A percentile compares a stretch with the other conserved stretches of the same genome.
phyloP scores from a whole-genome alignment of 2,888 invertebrate species.

The Hybos culiciformis region DNA sequence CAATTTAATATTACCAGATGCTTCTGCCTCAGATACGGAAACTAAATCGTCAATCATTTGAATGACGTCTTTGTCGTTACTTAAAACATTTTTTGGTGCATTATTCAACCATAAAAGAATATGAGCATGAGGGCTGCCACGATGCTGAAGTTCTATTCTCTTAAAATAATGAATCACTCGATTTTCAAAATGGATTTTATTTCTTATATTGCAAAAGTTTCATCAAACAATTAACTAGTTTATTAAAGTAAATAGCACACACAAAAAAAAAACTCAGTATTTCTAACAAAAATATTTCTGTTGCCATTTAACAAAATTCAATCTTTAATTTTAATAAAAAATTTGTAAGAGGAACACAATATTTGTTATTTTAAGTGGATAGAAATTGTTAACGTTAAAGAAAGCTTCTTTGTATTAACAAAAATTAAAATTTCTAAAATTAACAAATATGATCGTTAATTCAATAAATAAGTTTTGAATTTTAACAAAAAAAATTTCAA shows the following conservation, averaged over 20 bases:
- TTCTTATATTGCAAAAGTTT: constrained; percentile 7
- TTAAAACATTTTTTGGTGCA: constrained; percentile 17
- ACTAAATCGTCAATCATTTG: neutral
- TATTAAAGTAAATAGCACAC: constrained; percentile 18
- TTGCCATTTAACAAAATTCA: too few species aligned
- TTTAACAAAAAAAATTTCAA: too few species aligned
- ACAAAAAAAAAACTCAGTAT: too few species aligned
- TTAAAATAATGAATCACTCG: constrained; percentile 17
- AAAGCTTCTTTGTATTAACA: too few species aligned
- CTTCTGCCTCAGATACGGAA: neutral
- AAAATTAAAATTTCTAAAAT: too few species aligned
- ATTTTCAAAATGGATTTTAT: constrained; percentile 12
- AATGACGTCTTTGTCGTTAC: neutral
- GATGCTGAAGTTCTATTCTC: constrained; percentile 30
- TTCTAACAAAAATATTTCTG: too few species aligned
- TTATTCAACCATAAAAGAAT: constrained; percentile 30
- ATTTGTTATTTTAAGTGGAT: too few species aligned
- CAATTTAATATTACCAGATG: neutral
- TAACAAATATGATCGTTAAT: too few species aligned
- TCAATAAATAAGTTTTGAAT: too few species aligned
- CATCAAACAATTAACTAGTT: constrained; percentile 6
- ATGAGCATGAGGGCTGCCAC: constrained; percentile 30
- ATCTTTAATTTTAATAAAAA: too few species aligned
- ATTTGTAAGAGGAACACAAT: too few species aligned
- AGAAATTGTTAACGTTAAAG: too few species aligned